Base-by-base conservation (phyloP, 2,797 vertebrate species). In the Bovichtus diacanthus region DNA sequence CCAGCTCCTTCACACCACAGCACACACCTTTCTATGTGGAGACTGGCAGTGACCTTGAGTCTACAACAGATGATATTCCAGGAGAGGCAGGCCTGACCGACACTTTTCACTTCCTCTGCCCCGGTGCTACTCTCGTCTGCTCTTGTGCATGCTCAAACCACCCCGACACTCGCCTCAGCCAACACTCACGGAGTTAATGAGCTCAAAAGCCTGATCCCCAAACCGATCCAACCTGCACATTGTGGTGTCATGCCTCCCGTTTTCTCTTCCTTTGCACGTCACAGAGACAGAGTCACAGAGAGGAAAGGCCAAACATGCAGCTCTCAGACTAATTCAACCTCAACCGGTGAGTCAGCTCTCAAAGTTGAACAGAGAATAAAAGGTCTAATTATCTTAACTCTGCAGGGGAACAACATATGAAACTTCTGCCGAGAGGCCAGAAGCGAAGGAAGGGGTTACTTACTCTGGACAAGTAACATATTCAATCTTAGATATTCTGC, bases 271-370 rank as follows among this genome's bases (percentile, higher is more conserved):
- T 69, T 11, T 70, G 81, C 81, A 79, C 79, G 66, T 90, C 85
- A 89, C 58, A 67, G 70, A 86, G 70, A 76, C 78, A 77, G 62
- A 83, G 71, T 70, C 80, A 64, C 49, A n/a, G 77, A 64, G 73
- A 44, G 75, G 85, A 92, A 92, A 92, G 90, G 92, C 93, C 91
- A 92, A 91, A 90, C 88, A 90, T 80, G 83, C 87, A 78, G 78
- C 80, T 83, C 84, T 85, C 51, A 27, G 50, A 68, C 74, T 80
- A 85, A 88, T 86, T 81, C 81, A 70, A 70, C 67, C 69, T 73
- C 59, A 49, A 87, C 51, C 39, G 2, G 87, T 91, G 91, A 92
- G 87, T 93, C 88, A 88, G 85, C 80, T 73, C 53, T 81, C 82
- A 78, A 78, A 88, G 77, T 71, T 88, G 51, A 83, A 87, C 70